Evolutionary conservation across 2,888 invertebrate genomes (phyloP).

Genomic region (Cyclophora punctaria): DNA sequence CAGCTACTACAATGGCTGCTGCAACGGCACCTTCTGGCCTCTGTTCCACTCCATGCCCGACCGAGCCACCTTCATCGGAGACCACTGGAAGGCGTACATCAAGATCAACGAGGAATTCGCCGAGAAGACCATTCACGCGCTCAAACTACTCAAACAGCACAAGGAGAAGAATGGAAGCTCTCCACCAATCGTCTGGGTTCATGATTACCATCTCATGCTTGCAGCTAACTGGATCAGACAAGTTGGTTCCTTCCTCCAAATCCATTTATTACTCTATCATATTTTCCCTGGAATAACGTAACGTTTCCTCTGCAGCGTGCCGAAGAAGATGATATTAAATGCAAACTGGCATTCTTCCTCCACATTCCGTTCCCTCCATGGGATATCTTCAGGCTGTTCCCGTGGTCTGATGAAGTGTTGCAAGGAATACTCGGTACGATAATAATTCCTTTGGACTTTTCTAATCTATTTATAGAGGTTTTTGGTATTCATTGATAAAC

Average conservation of each 20-base stretch:
- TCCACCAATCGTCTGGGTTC: conserved; percentile 92
- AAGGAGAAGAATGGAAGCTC: conserved; percentile 54
- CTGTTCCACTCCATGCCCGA: conserved; percentile 95
- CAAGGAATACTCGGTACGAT: conserved; percentile 88
- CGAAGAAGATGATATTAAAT: conserved; percentile 84
- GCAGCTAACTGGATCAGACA: conserved; percentile 94
- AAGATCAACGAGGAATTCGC: conserved; percentile 89
- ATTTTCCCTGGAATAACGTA: conserved; percentile 3
- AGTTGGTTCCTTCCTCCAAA: conserved; percentile 41
- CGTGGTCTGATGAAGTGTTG: conserved; percentile 94
- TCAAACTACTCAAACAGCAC: conserved; percentile 70
- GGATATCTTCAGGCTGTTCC: conserved; percentile 93
- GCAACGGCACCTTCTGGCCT: conserved; percentile 95
- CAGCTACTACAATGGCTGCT: conserved; percentile 93
- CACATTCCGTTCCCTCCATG: conserved; percentile 97
- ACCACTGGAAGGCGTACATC: conserved; percentile 88
- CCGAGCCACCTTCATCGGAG: conserved; percentile 86
- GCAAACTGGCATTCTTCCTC: conserved; percentile 92
- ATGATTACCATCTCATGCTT: conserved; percentile 95
- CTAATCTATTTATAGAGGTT: not conserved
- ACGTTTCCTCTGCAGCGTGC: conserved; percentile 72
- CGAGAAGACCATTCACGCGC: conserved; percentile 82
- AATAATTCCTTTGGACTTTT: not conserved
- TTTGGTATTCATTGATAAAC: not conserved
- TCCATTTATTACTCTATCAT: not conserved